A percentile compares a stretch with the other conserved stretches of the same genome.
Evolutionary conservation across 2,888 invertebrate genomes (phyloP).

Genomic region (Blastobasis lacticolella): DNA sequence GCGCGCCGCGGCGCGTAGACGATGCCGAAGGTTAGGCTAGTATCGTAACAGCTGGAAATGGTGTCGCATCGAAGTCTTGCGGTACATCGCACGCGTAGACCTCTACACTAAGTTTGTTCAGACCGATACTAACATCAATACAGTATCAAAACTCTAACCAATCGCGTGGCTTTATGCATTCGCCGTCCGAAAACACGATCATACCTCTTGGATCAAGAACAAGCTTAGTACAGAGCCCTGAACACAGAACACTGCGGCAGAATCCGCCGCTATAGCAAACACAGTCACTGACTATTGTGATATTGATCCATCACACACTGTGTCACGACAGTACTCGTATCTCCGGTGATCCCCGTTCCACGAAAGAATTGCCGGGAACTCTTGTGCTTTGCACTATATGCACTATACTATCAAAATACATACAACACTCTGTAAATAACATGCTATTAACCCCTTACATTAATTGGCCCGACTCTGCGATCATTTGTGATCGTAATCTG

Average conservation of each 20-base stretch:
- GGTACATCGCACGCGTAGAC: not conserved
- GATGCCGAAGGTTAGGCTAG: conserved; percentile 9
- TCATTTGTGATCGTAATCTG: no score
- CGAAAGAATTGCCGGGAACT: not conserved
- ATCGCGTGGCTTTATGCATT: no score
- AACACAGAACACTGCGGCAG: conserved; percentile 1
- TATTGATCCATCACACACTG: conserved; percentile 5
- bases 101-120: no score
- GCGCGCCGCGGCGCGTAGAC: conserved; percentile 8
- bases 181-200: no score
- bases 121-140: no score
- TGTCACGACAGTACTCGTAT: conserved; percentile 7
- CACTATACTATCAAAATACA: no score
- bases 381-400: not conserved
- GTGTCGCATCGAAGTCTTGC: conserved; percentile 1
- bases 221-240: no score
- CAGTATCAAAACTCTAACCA: no score
- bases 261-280: conserved; percentile 2
- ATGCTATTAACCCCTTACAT: no score
- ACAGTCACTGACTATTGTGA: conserved; percentile 9
- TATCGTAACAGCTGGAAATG: conserved; percentile 8
- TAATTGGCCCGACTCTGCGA: no score
- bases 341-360: conserved; percentile 6
- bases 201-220: no score
- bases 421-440: no score